Evolutionary conservation across 2,113 vertebrate species (phyloP).

Genomic region (Quiscalus mexicanus): DNA sequence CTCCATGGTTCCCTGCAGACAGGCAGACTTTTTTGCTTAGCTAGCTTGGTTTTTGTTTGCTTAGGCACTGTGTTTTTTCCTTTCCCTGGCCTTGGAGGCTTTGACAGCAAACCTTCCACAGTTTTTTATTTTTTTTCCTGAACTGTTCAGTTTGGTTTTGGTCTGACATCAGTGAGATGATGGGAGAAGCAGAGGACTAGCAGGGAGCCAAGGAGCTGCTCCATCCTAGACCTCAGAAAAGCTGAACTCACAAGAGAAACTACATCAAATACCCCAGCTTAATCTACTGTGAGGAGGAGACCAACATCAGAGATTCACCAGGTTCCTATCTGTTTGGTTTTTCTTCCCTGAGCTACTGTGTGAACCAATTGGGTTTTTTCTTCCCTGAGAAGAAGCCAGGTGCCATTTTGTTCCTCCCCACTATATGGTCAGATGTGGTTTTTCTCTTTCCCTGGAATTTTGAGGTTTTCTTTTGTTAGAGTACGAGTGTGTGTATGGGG

Average conservation of each 20-base stretch:
- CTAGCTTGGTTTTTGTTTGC: not conserved
- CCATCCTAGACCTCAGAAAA: not conserved
- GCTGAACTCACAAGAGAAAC: not conserved
- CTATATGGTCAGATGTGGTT: not conserved
- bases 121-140: not conserved
- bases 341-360: not conserved
- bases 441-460: not conserved
- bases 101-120: not conserved
- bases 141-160: not conserved
- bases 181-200: not conserved
- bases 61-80: not conserved
- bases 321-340: not conserved
- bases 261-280: not conserved
- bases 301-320: not conserved
- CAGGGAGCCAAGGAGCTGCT: not conserved
- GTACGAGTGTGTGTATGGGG: not conserved
- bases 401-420: not conserved
- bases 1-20: not conserved
- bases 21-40: not conserved
- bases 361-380: not conserved
- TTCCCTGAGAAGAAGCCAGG: not conserved
- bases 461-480: not conserved
- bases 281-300: not conserved
- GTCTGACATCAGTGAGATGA: not conserved
- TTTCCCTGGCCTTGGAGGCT: not conserved